These are phyloP conservation scores for Percina caprodes DNA, from an alignment of 2,113 vertebrate genomes.

Conservation along the genomic window DNA sequence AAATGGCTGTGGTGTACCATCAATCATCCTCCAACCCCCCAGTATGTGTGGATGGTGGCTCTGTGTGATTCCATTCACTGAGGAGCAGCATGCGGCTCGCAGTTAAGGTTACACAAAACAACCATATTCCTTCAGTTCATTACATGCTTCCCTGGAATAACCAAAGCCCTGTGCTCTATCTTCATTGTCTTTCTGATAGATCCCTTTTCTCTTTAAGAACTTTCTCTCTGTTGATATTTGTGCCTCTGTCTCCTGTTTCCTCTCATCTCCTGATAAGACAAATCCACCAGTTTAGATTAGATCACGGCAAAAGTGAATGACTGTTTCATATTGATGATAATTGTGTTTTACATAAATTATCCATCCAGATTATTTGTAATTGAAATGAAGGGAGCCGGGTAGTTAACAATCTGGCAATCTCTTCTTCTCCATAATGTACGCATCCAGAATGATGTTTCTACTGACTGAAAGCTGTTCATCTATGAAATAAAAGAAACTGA, in stretches of 20 bases:
- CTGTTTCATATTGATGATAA: slow-evolving; percentile 75
- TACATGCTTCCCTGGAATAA: slow-evolving; percentile 81
- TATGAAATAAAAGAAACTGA: slow-evolving; percentile 67
- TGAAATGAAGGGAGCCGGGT: slow-evolving; percentile 71
- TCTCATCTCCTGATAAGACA: slow-evolving; percentile 70
- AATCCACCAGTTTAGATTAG: slow-evolving; percentile 70
- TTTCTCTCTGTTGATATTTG: slow-evolving; percentile 32
- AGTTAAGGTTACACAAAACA: slow-evolving; percentile 71
- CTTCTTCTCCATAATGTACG: slow-evolving; percentile 54
- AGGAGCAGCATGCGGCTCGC: slow-evolving; percentile 34
- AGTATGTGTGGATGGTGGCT: slow-evolving; percentile 52
- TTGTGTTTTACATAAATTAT: slow-evolving; percentile 81
- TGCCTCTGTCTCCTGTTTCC: slow-evolving; percentile 27
- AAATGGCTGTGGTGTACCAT: slow-evolving; percentile 60
- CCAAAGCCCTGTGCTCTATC: slow-evolving; percentile 74
- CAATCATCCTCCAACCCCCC: slow-evolving; percentile 56
- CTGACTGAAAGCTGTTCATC: slow-evolving; percentile 64
- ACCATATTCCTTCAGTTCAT: slow-evolving; percentile 79
- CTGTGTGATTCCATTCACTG: slow-evolving; percentile 53
- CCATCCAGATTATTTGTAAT: slow-evolving; percentile 72
- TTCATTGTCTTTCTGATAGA: slow-evolving; percentile 81
- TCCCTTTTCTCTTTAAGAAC: slow-evolving; percentile 31
- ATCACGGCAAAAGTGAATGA: slow-evolving; percentile 55
- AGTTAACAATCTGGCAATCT: slow-evolving; percentile 70
- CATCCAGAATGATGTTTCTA: slow-evolving; percentile 57